Percentiles rank a stretch among this genome's conserved stretches.
Conservation (phyloP, 53 echinoderm and acorn worm genomes). For the Stichopus horrens region DNA sequence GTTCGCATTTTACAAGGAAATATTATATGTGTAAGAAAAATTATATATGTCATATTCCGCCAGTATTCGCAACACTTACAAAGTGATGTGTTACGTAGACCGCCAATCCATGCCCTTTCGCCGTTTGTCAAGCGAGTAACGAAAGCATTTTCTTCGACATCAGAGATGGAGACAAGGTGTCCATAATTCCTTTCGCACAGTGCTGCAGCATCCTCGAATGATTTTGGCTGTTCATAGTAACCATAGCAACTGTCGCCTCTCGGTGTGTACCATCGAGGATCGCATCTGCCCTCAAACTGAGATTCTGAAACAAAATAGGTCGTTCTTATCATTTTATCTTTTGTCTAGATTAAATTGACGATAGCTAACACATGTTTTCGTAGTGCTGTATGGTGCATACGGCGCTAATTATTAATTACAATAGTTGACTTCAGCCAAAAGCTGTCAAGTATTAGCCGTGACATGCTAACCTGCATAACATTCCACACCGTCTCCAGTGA, state of each 20-base stretch:
- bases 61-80: not conserved
- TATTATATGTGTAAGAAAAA: not conserved
- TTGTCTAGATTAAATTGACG: too few species aligned
- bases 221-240: constrained; percentile 11
- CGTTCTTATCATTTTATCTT: too few species aligned
- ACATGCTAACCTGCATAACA: constrained; percentile 50
- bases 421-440: not conserved
- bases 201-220: constrained; percentile 3
- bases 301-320: constrained; percentile 3
- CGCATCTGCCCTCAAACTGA: not conserved
- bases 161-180: constrained; percentile 16
- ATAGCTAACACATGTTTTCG: too few species aligned
- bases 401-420: too few species aligned
- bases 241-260: constrained; percentile 32
- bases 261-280: constrained; percentile 38
- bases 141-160: constrained; percentile 32
- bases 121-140: constrained; percentile 20
- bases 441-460: not conserved
- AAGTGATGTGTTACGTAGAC: constrained; percentile 17
- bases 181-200: not conserved
- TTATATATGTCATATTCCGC: not conserved
- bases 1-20: not conserved
- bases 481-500: constrained; percentile 56
- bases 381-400: too few species aligned
- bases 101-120: constrained; percentile 35